Base-by-base conservation (phyloP, 2,888 invertebrate genomes). In the Ceratothoa steindachneri region DNA sequence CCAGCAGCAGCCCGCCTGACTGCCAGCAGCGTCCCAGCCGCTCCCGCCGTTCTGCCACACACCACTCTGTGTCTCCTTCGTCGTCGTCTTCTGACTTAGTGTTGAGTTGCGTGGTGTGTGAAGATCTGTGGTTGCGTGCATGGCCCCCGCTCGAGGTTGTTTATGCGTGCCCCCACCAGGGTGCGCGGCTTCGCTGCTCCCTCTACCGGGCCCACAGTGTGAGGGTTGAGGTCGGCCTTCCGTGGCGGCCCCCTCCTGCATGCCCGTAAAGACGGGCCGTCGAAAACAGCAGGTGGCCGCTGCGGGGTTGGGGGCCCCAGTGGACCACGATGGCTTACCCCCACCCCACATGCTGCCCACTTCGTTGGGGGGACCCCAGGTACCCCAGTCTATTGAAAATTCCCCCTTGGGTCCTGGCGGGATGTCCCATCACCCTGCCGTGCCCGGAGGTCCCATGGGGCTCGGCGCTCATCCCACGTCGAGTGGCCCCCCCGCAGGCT, bases 221-320 rank as follows among this genome's bases (percentile, higher is more conserved):
- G 71, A 71, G 71, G 66, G 71, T 29, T 28, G 41, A 30, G 29
- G 52, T 55, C 30, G 60, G 60, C 64, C 31, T 28, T 60, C 64
- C n/a, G 29, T 31, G 64, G 64, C 66, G 29, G 60, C 41, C n/a
- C n/a, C n/a, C n/a, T 28, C 66, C 75, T 78, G 65, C 75, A 78
- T 78, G 77, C 77, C 77, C 75, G 75, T 73, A 75, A 78, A 78
- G 71, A 78, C 77, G 77, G 77, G 77, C 65, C 77, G 77, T 22
- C 77, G 77, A 53, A 78, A 78, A 75, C 77, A 78, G 68, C 73
- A 73, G 71, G 73, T 75, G 68, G 74, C 71, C 74, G 55, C 74
- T 74, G 68, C 73, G 75, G 77, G 77, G 75, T 67, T 75, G 75
- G 75, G 75, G 73, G 73, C 77, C 71, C 75, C 75, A 69, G 77